Evolutionary conservation across 1,140 invertebrate species (phyloP).

Genomic region (Geopemphigus sp.): DNA sequence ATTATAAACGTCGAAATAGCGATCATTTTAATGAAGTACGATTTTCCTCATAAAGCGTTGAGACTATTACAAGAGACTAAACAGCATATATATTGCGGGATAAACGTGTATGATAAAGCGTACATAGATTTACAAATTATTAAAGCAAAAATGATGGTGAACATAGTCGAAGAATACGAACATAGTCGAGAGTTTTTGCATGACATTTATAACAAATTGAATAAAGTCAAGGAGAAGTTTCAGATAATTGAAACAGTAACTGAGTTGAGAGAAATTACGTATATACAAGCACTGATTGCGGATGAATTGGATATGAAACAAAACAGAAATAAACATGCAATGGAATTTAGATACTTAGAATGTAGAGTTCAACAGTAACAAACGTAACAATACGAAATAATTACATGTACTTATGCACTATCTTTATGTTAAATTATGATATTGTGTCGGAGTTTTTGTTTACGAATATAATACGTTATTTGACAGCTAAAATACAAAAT

Average conservation of each 20-base stretch:
- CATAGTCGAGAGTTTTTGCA: constrained; percentile 23
- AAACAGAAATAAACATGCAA: constrained; percentile 71
- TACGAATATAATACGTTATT: neutral
- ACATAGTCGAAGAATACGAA: constrained; percentile 28
- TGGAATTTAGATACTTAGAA: constrained; percentile 68
- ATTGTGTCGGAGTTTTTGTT: neutral
- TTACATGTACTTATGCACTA: neutral
- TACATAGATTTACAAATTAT: constrained; percentile 26
- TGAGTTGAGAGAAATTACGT: constrained; percentile 50
- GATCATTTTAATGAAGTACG: constrained; percentile 61
- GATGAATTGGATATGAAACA: constrained; percentile 65
- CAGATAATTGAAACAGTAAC: neutral
- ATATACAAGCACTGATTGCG: constrained; percentile 65
- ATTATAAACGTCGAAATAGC: constrained; percentile 76
- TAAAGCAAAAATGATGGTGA: constrained; percentile 30
- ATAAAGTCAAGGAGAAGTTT: neutral
- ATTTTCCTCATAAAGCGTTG: constrained; percentile 45
- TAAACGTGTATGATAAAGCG: constrained; percentile 39
- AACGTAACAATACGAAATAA: constrained; percentile 16
- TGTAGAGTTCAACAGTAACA: constrained; percentile 55
- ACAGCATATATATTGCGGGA: constrained; percentile 37
- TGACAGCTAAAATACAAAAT: no score
- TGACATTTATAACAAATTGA: constrained; percentile 32
- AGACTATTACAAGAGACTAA: constrained; percentile 38
- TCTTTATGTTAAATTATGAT: neutral